A percentile compares a stretch with the other conserved stretches of the same genome.
Evolutionary conservation across 37 sponge, comb jelly and placozoan species (phyloP).

Genomic region (Spongilla lacustris): DNA sequence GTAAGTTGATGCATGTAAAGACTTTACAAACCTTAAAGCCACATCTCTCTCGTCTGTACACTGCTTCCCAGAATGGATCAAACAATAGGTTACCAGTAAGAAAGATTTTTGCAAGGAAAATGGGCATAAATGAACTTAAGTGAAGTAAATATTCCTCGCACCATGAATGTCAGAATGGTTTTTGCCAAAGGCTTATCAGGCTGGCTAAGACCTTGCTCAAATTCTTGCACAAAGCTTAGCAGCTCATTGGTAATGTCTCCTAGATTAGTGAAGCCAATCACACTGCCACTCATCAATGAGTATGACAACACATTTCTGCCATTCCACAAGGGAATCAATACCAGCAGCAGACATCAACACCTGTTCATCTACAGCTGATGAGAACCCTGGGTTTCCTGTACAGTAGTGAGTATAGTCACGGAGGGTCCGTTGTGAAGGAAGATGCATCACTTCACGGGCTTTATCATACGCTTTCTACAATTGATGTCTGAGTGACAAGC

Average conservation of each 20-base stretch:
- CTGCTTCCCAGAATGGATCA: slow-evolving; percentile 29
- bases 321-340: not conserved
- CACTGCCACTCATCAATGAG: slow-evolving; percentile 15
- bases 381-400: not conserved
- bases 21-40: not conserved
- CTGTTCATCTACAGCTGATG: not conserved
- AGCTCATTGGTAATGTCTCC: not conserved
- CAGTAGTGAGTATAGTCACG: not conserved
- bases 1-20: not conserved
- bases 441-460: not conserved
- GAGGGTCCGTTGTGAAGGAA: not conserved
- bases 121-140: slow-evolving; percentile 4
- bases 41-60: not conserved
- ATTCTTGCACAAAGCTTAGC: not conserved
- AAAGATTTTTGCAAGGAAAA: slow-evolving; percentile 8
- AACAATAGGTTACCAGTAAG: slow-evolving; percentile 1
- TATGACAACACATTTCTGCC: slow-evolving; percentile 20
- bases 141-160: slow-evolving; percentile 17
- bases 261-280: not conserved
- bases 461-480: not conserved
- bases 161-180: slow-evolving; percentile 29
- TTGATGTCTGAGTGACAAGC: slow-evolving; percentile 12
- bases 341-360: not conserved
- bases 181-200: slow-evolving; percentile 9
- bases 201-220: not conserved